phyloP scores from a whole-genome alignment of 1,140 invertebrate species.

The Odontomachus brunneus region DNA sequence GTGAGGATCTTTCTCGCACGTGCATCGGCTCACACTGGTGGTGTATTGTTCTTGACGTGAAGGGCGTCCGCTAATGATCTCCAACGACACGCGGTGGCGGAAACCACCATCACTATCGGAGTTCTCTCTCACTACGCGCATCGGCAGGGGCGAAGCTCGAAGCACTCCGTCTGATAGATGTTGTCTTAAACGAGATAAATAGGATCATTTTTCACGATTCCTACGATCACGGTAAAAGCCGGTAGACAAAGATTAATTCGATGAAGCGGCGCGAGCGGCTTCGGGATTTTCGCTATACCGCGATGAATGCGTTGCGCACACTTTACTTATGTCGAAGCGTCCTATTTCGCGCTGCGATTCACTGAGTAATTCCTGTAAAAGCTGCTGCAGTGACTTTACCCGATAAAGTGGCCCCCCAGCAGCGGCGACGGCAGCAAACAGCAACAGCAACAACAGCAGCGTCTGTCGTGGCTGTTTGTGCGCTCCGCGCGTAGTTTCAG shows the following conservation, averaged over 20 bases:
- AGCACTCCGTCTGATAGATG: conserved; percentile 28
- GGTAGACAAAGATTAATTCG: conserved; percentile 36
- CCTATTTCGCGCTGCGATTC: conserved; percentile 46
- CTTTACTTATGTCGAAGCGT: conserved; percentile 45
- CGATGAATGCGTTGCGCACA: conserved; percentile 53
- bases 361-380: conserved; percentile 65
- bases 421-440: neutral
- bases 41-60: no score
- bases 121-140: neutral
- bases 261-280: conserved; percentile 13
- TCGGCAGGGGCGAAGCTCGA: neutral
- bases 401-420: conserved; percentile 48
- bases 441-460: no score
- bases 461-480: conserved; percentile 8
- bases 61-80: conserved; percentile 3
- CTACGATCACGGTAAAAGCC: conserved; percentile 40
- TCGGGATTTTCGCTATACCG: conserved; percentile 36
- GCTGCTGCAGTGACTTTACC: conserved; percentile 75
- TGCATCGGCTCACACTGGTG: no score
- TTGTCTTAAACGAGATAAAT: conserved; percentile 48
- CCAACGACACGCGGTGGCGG: neutral
- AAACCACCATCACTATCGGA: conserved; percentile 15
- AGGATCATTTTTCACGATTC: conserved; percentile 53
- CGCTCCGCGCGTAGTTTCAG: neutral
- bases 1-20: neutral